Percentiles rank a stretch among this genome's conserved stretches.
Conservation (phyloP, 1,140 invertebrate genomes). For the Drosophila sucinea region DNA sequence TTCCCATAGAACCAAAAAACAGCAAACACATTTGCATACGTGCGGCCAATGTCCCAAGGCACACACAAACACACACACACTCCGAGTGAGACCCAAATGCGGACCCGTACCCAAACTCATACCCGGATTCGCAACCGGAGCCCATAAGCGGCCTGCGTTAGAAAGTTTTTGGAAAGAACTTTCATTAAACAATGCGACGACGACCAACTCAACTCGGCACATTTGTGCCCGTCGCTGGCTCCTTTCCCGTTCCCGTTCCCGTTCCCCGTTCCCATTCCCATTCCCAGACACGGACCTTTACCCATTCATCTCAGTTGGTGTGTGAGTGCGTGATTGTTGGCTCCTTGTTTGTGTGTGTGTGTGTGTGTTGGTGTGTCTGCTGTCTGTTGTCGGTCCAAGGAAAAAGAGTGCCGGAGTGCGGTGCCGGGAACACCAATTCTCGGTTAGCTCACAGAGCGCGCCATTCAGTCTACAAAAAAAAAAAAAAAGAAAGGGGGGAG, state of each 20-base stretch:
- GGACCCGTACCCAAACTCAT: not conserved
- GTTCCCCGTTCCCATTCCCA: not conserved
- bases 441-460: slow-evolving; percentile 53
- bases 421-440: slow-evolving; percentile 10
- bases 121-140: slow-evolving; percentile 25
- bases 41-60: slow-evolving; percentile 45
- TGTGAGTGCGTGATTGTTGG: slow-evolving; percentile 55
- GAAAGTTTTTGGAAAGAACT: slow-evolving; percentile 80
- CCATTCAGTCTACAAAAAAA: slow-evolving; percentile 63
- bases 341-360: slow-evolving; percentile 75
- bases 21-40: slow-evolving; percentile 39
- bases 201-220: slow-evolving; percentile 55
- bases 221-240: slow-evolving; percentile 58
- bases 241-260: slow-evolving; percentile 24
- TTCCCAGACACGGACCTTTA: not conserved
- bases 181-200: slow-evolving; percentile 78
- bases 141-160: slow-evolving; percentile 39
- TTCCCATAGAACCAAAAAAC: slow-evolving; percentile 19
- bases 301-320: slow-evolving; percentile 37
- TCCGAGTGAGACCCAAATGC: slow-evolving; percentile 32
- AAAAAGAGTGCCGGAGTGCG: not conserved
- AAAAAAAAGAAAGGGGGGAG: not conserved
- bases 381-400: slow-evolving; percentile 42
- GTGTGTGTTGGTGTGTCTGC: slow-evolving; percentile 3
- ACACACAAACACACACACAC: slow-evolving; percentile 25